These are phyloP conservation scores for Xanthorhoe designata DNA, from an alignment of 2,888 invertebrate species.

Conservation along the genomic window DNA sequence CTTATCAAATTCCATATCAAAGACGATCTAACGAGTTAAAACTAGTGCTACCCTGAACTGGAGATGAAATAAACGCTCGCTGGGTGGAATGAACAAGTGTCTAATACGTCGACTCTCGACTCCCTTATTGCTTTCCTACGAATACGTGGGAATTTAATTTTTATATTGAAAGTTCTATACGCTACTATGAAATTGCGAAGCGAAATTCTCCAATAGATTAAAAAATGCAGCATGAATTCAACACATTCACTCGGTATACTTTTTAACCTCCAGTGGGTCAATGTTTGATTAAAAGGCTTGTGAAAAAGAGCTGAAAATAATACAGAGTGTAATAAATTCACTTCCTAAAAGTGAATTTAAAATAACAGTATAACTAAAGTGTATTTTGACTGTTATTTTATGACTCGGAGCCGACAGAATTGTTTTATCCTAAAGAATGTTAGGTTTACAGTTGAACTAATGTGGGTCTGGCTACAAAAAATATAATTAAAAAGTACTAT, in stretches of 20 bases:
- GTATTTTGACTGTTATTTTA: background rate
- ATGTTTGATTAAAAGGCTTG: background rate
- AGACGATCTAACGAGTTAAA: background rate
- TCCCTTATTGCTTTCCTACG: constrained; percentile 34
- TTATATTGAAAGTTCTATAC: constrained; percentile 25
- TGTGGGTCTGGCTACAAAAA: too few relatives aligned
- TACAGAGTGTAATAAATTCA: background rate
- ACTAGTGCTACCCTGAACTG: constrained; percentile 9
- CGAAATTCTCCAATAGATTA: background rate
- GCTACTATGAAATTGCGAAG: background rate
- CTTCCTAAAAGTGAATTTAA: too few relatives aligned
- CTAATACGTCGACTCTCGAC: constrained; percentile 31
- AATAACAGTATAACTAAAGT: background rate
- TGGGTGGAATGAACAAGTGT: constrained; percentile 36
- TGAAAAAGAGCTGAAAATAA: background rate
- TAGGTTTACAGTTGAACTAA: too few relatives aligned
- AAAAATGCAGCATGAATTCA: background rate
- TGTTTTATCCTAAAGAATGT: too few relatives aligned
- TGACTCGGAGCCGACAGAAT: background rate
- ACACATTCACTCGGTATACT: background rate
- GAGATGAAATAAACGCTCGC: constrained; percentile 31
- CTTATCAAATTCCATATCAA: background rate
- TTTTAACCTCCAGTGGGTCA: background rate
- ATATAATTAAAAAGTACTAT: too few relatives aligned
- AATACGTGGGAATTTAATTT: constrained; percentile 24